A percentile compares a stretch with the other conserved stretches of the same genome.
Conservation (phyloP, 1,140 invertebrate genomes). For the Pectinophora gossypiella region DNA sequence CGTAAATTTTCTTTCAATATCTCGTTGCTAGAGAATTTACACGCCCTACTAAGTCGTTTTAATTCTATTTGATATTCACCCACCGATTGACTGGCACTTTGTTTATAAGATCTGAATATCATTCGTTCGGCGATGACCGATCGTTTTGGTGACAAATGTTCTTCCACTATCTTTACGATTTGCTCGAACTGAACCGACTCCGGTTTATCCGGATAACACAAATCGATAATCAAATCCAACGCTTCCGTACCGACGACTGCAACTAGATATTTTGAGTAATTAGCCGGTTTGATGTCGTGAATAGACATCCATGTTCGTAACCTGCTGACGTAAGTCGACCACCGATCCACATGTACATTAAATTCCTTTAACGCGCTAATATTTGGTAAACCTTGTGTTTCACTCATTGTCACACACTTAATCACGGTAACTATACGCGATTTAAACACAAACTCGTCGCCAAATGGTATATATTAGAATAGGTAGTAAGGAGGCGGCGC, state of each 20-base stretch:
- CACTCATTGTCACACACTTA: neutral
- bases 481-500: no score
- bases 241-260: constrained; percentile 3
- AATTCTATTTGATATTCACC: constrained; percentile 14
- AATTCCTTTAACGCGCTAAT: constrained; percentile 1
- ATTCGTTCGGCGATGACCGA: constrained; percentile 12
- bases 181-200: neutral
- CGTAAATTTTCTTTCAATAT: constrained; percentile 11
- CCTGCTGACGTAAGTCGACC: neutral
- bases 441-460: neutral
- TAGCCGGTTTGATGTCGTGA: neutral
- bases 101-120: constrained; percentile 9
- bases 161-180: constrained; percentile 7
- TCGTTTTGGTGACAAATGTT: constrained; percentile 12
- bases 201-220: constrained; percentile 6
- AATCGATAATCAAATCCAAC: constrained; percentile 5
- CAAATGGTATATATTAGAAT: neutral
- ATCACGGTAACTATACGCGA: neutral
- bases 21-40: constrained; percentile 2
- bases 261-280: constrained; percentile 1
- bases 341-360: neutral
- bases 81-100: constrained; percentile 7
- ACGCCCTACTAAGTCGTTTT: constrained; percentile 9
- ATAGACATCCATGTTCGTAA: neutral
- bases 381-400: neutral